Conservation (phyloP, 2,888 invertebrate genomes). For the Amphimallon solstitiale region DNA sequence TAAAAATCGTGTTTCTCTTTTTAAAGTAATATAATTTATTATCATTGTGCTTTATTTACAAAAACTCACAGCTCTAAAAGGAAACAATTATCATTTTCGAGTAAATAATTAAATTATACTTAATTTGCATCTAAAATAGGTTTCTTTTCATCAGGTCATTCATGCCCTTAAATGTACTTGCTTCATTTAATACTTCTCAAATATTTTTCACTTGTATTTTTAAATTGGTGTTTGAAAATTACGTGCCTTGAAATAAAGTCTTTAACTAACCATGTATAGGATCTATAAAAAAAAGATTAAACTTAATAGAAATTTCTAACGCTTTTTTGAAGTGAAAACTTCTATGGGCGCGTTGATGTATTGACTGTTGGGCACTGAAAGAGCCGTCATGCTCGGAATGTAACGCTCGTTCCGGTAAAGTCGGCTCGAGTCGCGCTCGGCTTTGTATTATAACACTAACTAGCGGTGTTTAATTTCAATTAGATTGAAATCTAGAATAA, state of each 20-base stretch:
- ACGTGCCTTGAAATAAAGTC: background rate
- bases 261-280: too few species aligned
- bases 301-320: too few species aligned
- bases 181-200: background rate
- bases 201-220: background rate
- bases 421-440: too few species aligned
- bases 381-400: too few species aligned
- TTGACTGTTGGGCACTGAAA: too few species aligned
- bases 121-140: slow-evolving; percentile 14
- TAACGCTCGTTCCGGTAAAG: too few species aligned
- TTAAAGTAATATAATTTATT: slow-evolving; percentile 57
- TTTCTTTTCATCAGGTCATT: background rate
- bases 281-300: too few species aligned
- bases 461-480: too few species aligned
- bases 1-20: slow-evolving; percentile 40
- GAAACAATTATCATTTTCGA: slow-evolving; percentile 49
- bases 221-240: slow-evolving; percentile 5
- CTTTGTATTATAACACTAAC: too few species aligned
- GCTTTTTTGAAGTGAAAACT: too few species aligned
- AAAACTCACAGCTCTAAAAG: slow-evolving; percentile 62
- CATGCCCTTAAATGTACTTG: background rate
- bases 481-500: too few species aligned
- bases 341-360: too few species aligned
- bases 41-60: slow-evolving; percentile 61
- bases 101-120: slow-evolving; percentile 45